Percentiles rank a stretch among this genome's conserved stretches.
Conservation (phyloP, 2,113 vertebrate genomes). For the Peromyscus leucopus region DNA sequence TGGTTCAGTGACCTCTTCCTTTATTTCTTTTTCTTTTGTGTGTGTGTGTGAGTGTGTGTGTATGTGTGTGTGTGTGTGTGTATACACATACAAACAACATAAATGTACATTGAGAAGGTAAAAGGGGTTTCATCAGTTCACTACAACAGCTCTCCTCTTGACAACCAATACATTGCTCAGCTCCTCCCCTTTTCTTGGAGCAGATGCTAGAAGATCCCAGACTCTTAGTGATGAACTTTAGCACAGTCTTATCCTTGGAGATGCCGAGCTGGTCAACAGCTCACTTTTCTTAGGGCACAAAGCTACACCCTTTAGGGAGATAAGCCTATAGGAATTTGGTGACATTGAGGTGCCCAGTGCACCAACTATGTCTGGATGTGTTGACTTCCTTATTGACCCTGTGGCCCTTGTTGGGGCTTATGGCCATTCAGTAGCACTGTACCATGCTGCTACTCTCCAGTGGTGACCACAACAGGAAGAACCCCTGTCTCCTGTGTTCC, state of each 20-base stretch:
- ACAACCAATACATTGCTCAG: neutral
- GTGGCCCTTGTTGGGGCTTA: neutral
- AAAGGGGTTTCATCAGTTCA: neutral
- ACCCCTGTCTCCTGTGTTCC: neutral
- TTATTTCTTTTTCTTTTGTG: neutral
- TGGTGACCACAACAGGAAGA: neutral
- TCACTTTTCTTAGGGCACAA: neutral
- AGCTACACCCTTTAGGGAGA: neutral
- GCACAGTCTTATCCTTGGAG: neutral
- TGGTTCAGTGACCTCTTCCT: neutral
- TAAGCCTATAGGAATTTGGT: neutral
- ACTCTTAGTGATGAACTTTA: too few relatives aligned
- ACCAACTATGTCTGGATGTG: neutral
- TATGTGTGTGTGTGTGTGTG: neutral
- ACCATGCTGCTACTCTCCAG: neutral
- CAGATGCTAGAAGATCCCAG: neutral
- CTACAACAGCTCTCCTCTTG: neutral
- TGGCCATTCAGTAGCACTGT: neutral
- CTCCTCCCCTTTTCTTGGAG: neutral
- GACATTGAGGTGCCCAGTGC: too few relatives aligned
- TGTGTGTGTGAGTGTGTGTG: neutral
- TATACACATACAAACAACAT: neutral
- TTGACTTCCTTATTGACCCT: neutral
- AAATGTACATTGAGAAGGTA: neutral
- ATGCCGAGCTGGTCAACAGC: neutral